Conservation (phyloP, 2,888 invertebrate genomes). For the Amphipoea oculea region DNA sequence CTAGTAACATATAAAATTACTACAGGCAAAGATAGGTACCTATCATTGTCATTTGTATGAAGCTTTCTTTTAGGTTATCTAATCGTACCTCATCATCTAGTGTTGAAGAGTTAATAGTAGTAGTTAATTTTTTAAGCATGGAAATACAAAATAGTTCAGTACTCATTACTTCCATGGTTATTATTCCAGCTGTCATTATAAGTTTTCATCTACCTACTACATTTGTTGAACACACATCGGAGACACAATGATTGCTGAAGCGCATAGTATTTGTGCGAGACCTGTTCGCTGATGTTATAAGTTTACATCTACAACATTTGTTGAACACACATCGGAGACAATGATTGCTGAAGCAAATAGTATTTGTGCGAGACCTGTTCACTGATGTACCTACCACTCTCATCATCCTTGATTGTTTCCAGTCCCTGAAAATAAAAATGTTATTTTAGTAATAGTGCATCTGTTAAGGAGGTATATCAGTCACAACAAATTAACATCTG, state of each 20-base stretch:
- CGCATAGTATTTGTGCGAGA: neutral
- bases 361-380: neutral
- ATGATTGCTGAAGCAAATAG: neutral
- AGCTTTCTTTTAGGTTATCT: neutral
- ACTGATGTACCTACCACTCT: constrained; percentile 8
- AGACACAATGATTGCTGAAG: neutral
- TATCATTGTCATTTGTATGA: neutral
- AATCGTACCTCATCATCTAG: neutral
- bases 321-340: neutral
- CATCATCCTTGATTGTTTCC: constrained; percentile 89
- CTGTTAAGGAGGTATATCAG: neutral
- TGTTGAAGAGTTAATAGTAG: neutral
- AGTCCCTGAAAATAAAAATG: constrained; percentile 89
- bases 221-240: neutral
- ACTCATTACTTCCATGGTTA: neutral
- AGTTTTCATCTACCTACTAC: neutral
- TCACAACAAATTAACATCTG: neutral
- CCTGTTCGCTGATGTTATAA: neutral
- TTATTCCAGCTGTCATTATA: neutral
- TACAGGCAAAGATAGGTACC: too few relatives aligned
- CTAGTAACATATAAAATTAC: neutral
- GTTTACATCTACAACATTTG: neutral
- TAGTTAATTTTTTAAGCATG: neutral
- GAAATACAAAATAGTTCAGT: neutral
- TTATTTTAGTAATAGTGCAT: neutral